A percentile compares a stretch with the other conserved stretches of the same genome.
Evolutionary conservation across 1,140 invertebrate species (phyloP).

Genomic region (Drosophila elegans): DNA sequence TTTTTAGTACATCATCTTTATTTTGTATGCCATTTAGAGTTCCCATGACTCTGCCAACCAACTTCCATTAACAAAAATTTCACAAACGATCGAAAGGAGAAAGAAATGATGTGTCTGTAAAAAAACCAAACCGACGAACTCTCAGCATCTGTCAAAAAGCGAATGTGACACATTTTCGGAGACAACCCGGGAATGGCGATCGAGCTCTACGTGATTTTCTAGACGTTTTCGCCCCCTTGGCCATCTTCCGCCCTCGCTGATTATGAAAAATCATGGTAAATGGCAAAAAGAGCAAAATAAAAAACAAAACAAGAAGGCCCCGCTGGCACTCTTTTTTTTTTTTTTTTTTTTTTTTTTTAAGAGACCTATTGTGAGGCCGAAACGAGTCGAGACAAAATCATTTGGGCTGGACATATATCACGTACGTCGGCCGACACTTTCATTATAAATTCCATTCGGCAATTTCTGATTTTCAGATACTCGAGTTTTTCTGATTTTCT

Average conservation of each 20-base stretch:
- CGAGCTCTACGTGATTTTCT: constrained; percentile 74
- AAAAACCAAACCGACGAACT: constrained; percentile 12
- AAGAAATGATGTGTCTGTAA: neutral
- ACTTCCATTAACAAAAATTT: neutral
- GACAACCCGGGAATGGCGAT: constrained; percentile 5
- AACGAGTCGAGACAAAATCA: constrained; percentile 64
- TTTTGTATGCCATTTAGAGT: neutral
- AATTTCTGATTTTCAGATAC: constrained; percentile 22
- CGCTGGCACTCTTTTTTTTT: constrained; percentile 48
- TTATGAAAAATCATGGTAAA: constrained; percentile 81
- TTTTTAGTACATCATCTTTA: neutral
- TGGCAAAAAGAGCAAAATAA: constrained; percentile 49
- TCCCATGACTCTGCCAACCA: neutral
- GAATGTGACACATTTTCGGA: constrained; percentile 36
- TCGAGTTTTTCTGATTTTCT: neutral
- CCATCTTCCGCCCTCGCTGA: constrained; percentile 46
- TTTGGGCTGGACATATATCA: constrained; percentile 69
- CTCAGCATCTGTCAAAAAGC: constrained; percentile 37
- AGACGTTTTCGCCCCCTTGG: constrained; percentile 45
- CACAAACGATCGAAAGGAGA: neutral
- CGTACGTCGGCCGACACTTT: constrained; percentile 65
- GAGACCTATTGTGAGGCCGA: constrained; percentile 36
- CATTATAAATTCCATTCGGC: constrained; percentile 61
- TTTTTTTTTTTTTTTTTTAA: constrained; percentile 14
- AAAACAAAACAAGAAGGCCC: constrained; percentile 46